Percentiles rank a stretch among this genome's conserved stretches.
phyloP scores from a whole-genome alignment of 2,888 invertebrate genomes.

The Cynaeus angustus region DNA sequence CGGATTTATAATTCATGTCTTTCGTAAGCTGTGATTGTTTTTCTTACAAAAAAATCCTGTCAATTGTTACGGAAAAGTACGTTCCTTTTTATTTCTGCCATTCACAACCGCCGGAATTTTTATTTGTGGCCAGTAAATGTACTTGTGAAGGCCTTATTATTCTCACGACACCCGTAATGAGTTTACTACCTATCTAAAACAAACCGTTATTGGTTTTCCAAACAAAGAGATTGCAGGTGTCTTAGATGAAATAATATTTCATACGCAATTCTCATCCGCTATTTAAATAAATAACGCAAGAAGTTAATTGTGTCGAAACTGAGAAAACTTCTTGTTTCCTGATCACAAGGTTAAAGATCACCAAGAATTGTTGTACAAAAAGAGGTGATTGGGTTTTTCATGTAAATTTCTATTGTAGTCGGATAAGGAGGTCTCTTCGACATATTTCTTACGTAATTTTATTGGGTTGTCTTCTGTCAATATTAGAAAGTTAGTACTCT shows the following conservation, averaged over 20 bases:
- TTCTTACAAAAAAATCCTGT: conserved; percentile 12
- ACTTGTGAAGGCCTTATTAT: conserved; percentile 51
- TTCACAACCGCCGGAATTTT: conserved; percentile 41
- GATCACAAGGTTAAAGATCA: conserved; percentile 21
- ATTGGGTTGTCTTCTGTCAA: conserved; percentile 32
- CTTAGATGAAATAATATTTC: conserved; percentile 19
- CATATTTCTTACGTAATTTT: conserved; percentile 33
- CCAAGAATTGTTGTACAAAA: neutral
- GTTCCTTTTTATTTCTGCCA: conserved; percentile 35
- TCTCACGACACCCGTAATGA: conserved; percentile 48
- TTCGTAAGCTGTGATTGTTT: conserved; percentile 20
- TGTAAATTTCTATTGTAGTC: conserved; percentile 41
- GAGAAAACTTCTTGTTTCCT: conserved; percentile 15
- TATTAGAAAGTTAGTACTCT: conserved; percentile 40
- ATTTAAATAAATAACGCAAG: no score
- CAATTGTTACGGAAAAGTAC: conserved; percentile 30
- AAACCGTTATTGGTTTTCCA: conserved; percentile 18
- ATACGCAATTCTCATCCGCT: conserved; percentile 12
- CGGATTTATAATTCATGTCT: neutral
- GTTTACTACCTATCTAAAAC: neutral
- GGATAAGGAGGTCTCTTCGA: conserved; percentile 29
- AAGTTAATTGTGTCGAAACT: conserved; percentile 12
- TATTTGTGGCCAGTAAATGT: conserved; percentile 46
- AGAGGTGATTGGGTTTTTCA: conserved; percentile 19
- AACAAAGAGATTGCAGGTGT: conserved; percentile 49